A percentile compares a stretch with the other conserved stretches of the same genome.
Conservation (phyloP, 2,113 vertebrate genomes). For the Gymnarchus niloticus region DNA sequence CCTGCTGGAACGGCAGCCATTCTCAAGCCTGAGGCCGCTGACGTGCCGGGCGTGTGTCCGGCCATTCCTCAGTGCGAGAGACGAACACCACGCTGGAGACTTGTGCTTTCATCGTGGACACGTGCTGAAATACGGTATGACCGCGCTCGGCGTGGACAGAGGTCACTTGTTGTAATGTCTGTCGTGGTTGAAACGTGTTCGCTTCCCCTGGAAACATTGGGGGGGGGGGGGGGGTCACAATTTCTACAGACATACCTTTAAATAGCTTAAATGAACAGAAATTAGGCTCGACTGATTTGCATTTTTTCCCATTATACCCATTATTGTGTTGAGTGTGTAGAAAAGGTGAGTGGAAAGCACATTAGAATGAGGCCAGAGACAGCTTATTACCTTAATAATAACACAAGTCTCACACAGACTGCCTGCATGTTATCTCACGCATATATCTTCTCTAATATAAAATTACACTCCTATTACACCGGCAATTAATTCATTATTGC, state of each 20-base stretch:
- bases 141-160: no score
- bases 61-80: not conserved
- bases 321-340: not conserved
- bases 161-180: no score
- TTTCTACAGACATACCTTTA: no score
- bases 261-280: not conserved
- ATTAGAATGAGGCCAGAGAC: not conserved
- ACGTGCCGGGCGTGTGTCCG: not conserved
- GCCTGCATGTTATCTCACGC: not conserved
- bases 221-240: not conserved
- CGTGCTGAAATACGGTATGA: no score
- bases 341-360: not conserved
- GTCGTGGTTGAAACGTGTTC: no score
- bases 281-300: not conserved
- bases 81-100: not conserved
- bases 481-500: not conserved
- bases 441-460: not conserved
- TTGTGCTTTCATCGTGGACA: no score
- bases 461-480: not conserved
- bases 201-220: not conserved
- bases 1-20: not conserved
- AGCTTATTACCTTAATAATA: not conserved
- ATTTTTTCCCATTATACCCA: not conserved
- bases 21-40: not conserved
- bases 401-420: not conserved